Base-by-base conservation (phyloP, 2,797 vertebrate species). In the Lates japonicus region DNA sequence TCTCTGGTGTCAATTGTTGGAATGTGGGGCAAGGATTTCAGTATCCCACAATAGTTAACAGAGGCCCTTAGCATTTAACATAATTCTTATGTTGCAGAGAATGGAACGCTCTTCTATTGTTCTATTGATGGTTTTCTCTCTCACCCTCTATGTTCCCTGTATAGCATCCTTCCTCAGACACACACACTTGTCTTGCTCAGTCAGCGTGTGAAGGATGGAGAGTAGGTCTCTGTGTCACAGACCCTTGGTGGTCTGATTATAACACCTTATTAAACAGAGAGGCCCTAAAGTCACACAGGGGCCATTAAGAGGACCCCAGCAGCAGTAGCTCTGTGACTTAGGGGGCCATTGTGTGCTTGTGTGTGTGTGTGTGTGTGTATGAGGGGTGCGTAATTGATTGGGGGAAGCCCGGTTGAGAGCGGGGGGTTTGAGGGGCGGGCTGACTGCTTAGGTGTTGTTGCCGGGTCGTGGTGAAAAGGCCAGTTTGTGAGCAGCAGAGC, bases 221-320 rank as follows among this genome's bases (percentile, higher is more conserved):
- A 82, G 82, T 75, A 60, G 80, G 83, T 86, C 82, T 81, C 81
- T 76, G 76, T 90, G 84, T 87, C 76, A 76, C 81, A 87, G 89
- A 91, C 80, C 82, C 93, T n/a, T 95, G 95, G 95, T 96, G 96
- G 95, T 96, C 95, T 94, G 88, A 94, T 96, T 95, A 93, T 95
- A 95, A 94, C 94, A 94, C 94, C 93, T 95, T 95, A 95, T 95
- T 96, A 95, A 95, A 91, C 93, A 88, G 80, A 94, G 93, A 93
- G 93, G 91, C 90, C 92, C 86, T 93, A 92, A 95, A 92, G 92
- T 94, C 94, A 95, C 94, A 92, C 83, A 90, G 91, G 90, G 93
- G 92, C 90, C 93, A 92, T 94, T 94, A 88, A 93, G 88, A 91
- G 83, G 85, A 69, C 66, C 87, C 78, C 72, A 44, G 87, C 76